Percentiles rank a stretch among this genome's conserved stretches.
Evolutionary conservation across 2,113 vertebrate genomes (phyloP).

Genomic region (Machaerirhynchus nigripectus): DNA sequence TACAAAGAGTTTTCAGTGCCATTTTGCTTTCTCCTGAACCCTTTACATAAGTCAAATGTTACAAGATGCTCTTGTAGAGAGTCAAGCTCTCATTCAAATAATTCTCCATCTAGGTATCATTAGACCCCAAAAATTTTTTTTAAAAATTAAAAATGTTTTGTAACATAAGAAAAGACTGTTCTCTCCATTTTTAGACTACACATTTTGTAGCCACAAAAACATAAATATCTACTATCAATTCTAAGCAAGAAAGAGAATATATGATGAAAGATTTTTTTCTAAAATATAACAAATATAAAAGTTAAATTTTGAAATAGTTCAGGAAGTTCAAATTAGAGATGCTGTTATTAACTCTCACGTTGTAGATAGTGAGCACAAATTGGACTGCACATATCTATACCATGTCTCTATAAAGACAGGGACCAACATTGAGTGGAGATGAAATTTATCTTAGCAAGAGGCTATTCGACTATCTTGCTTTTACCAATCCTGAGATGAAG

Average conservation of each 20-base stretch:
- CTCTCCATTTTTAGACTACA: background rate
- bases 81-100: background rate
- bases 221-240: background rate
- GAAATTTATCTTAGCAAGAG: background rate
- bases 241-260: background rate
- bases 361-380: background rate
- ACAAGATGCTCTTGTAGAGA: background rate
- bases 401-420: background rate
- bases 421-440: background rate
- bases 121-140: background rate
- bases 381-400: background rate
- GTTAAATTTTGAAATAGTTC: background rate
- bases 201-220: background rate
- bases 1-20: background rate
- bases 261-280: background rate
- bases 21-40: background rate
- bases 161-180: background rate
- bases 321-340: background rate
- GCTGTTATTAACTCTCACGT: background rate
- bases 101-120: background rate
- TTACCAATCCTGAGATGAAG: background rate
- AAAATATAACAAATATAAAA: background rate
- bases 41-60: background rate
- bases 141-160: background rate
- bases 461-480: background rate